Base-by-base conservation (phyloP, 2,888 invertebrate genomes). In the Plutella xylostella region DNA sequence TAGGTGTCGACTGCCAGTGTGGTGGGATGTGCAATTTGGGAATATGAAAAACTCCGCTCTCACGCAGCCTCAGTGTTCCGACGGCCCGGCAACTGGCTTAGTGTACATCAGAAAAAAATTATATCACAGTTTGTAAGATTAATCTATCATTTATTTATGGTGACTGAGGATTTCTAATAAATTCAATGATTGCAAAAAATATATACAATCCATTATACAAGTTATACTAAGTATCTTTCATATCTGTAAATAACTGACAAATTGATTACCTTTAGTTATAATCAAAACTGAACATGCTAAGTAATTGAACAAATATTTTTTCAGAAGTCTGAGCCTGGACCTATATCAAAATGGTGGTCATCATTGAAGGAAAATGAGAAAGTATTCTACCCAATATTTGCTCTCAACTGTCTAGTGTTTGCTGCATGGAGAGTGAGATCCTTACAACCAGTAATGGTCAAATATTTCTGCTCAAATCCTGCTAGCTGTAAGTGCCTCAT, bases 1-100 rank as follows among this genome's bases (percentile, higher is more conserved):
- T 41, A 92, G 92, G 89, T 92, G 55, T 86, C 88, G 60, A 74
- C 90, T 38, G 86, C 88, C 15, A 90, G 91, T 63, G 86, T 94
- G 61, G 83, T 87, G 20, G 91, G 90, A 15, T 92, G 92, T 55
- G 87, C 92, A 15, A 90, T 97, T 52, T 93, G 93, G 92, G 93
- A 96, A 71, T 96, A 97, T 83, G 97, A 97, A 75, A 69, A 61
- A 46, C 51, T 83, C 60, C 72, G 88, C 45, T 55, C 77, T n/a
- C 87, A 88, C 68, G 87, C 88, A n/a, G 60, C 74, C 38, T 68
- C 64, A 21, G 73, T 87, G 63, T 64, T 88, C 38, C 82, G 73
- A 57, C 79, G 72, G 61, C 85, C 88, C 15, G 63, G 82, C 25
- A 68, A 68, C 45, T 88, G 87, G 72, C 67, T 88, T 48, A 87